A percentile compares a stretch with the other conserved stretches of the same genome.
These are phyloP conservation scores for Tachysurus vachellii DNA, from an alignment of 2,113 vertebrate genomes.

Conservation along the genomic window DNA sequence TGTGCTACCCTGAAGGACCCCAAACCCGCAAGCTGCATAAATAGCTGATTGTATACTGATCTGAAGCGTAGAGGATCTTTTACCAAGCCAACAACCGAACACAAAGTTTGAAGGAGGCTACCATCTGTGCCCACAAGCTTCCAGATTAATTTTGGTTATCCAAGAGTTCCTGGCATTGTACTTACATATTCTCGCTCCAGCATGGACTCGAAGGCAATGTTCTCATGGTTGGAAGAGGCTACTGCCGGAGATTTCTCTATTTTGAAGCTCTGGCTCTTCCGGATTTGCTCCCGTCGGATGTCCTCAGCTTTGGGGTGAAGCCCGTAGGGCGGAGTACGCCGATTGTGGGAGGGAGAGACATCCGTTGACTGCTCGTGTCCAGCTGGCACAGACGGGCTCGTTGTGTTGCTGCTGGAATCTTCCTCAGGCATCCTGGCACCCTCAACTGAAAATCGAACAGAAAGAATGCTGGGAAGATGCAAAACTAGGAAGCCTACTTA, in stretches of 20 bases:
- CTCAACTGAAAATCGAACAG: slow-evolving; percentile 62
- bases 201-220: slow-evolving; percentile 87
- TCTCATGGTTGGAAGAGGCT: slow-evolving; percentile 80
- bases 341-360: slow-evolving; percentile 53
- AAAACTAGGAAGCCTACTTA: not conserved
- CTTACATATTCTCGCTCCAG: slow-evolving; percentile 90
- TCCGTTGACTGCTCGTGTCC: slow-evolving; percentile 65
- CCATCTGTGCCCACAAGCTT: slow-evolving; percentile 4
- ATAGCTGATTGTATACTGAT: slow-evolving; percentile 8
- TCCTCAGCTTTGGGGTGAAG: slow-evolving; percentile 78
- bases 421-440: slow-evolving; percentile 77
- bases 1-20: not conserved
- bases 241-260: slow-evolving; percentile 78
- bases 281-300: slow-evolving; percentile 81
- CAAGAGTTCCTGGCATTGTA: slow-evolving; percentile 44
- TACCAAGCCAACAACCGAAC: not conserved
- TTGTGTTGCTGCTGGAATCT: slow-evolving; percentile 66
- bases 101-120: slow-evolving; percentile 5
- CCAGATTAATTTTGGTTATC: slow-evolving; percentile 23
- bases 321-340: slow-evolving; percentile 53
- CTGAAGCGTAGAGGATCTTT: not conserved
- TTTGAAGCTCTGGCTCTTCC: slow-evolving; percentile 84
- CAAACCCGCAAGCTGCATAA: not conserved
- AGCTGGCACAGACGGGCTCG: slow-evolving; percentile 65
- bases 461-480: slow-evolving; percentile 23